These are phyloP conservation scores for human DNA, from an alignment of 2,113 vertebrate species.

Conservation along the genomic window GRCh38 chr2:237037501-237038000, in stretches of 20 bases:
- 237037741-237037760: accelerated
- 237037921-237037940: background rate
- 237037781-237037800: accelerated
- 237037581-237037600: background rate
- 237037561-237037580: background rate
- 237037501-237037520: accelerated
- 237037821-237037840: accelerated
- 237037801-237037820: accelerated
- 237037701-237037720: background rate
- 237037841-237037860: accelerated
- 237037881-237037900: background rate
- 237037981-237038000: background rate
- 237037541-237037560: background rate
- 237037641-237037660: accelerated
- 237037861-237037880: background rate
- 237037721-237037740: accelerated
- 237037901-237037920: background rate
- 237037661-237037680: background rate
- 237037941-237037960: accelerated
- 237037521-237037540: accelerated
- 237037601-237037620: background rate
- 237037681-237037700: background rate
- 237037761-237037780: background rate
- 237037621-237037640: background rate
- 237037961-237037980: background rate